A percentile compares a stretch with the other conserved stretches of the same genome.
phyloP scores from a whole-genome alignment of 2,797 vertebrate genomes.

The Aselliscus stoliczkanus region DNA sequence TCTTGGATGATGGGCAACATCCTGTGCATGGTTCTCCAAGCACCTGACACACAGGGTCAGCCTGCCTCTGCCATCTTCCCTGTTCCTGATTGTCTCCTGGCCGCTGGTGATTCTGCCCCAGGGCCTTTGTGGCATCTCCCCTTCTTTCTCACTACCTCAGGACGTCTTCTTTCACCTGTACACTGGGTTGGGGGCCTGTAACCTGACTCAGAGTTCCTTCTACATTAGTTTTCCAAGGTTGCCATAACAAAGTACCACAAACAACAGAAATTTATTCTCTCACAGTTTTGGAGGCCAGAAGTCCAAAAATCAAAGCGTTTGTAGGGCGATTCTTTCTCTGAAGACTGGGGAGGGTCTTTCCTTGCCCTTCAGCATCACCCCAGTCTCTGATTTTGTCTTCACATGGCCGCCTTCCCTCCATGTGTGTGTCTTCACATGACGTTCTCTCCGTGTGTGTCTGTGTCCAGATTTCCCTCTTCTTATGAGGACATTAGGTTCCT shows the following conservation, averaged over 20 bases:
- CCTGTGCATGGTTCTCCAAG: not conserved
- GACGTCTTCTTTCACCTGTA: not conserved
- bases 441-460: not conserved
- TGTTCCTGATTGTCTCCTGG: not conserved
- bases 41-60: not conserved
- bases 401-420: rapidly evolving
- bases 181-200: not conserved
- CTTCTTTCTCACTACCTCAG: not conserved
- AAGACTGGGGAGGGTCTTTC: not conserved
- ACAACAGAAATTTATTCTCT: not conserved
- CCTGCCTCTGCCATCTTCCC: not conserved
- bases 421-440: not conserved
- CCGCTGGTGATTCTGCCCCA: not conserved
- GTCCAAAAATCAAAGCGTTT: not conserved
- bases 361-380: not conserved
- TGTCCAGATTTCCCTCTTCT: not conserved
- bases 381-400: not conserved
- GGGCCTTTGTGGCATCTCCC: not conserved
- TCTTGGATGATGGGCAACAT: not conserved
- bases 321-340: not conserved
- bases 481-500: not conserved
- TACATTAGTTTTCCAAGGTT: not conserved
- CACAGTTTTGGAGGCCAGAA: not conserved
- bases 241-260: not conserved
- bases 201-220: not conserved